A percentile compares a stretch with the other conserved stretches of the same genome.
These are phyloP conservation scores for Lycaon pictus DNA, from an alignment of 2,113 vertebrate species.

Conservation along the genomic window DNA sequence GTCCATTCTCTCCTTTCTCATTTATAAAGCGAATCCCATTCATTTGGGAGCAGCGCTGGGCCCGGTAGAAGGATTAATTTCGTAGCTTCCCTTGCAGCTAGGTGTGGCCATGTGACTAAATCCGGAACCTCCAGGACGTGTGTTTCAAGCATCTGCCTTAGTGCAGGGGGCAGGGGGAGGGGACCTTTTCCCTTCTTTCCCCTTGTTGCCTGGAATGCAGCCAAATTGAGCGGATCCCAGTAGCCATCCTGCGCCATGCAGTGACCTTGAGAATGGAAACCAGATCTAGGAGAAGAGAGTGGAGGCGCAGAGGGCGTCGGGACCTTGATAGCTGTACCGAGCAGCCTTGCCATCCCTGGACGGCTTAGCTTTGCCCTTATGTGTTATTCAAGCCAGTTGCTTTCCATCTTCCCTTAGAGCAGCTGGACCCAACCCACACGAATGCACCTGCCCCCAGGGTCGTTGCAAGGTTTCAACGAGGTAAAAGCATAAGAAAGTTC, in stretches of 20 bases:
- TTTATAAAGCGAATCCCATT: neutral
- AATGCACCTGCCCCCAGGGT: neutral
- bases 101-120: neutral
- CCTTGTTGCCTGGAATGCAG: neutral
- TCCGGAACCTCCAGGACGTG: neutral
- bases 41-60: neutral
- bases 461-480: neutral
- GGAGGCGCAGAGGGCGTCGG: neutral
- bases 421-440: neutral
- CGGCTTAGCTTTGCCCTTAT: neutral
- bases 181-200: neutral
- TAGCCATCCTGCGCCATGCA: neutral
- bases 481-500: neutral
- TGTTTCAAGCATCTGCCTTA: neutral
- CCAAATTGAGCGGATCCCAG: neutral
- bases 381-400: neutral
- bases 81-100: neutral
- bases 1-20: neutral
- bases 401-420: neutral
- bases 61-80: neutral
- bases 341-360: neutral
- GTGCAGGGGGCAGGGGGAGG: neutral
- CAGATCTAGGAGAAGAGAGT: neutral
- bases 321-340: neutral
- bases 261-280: neutral